Percentiles rank a stretch among this genome's conserved stretches.
These are phyloP conservation scores for Busarellus nigricollis DNA, from an alignment of 2,797 vertebrate genomes.

Conservation along the genomic window DNA sequence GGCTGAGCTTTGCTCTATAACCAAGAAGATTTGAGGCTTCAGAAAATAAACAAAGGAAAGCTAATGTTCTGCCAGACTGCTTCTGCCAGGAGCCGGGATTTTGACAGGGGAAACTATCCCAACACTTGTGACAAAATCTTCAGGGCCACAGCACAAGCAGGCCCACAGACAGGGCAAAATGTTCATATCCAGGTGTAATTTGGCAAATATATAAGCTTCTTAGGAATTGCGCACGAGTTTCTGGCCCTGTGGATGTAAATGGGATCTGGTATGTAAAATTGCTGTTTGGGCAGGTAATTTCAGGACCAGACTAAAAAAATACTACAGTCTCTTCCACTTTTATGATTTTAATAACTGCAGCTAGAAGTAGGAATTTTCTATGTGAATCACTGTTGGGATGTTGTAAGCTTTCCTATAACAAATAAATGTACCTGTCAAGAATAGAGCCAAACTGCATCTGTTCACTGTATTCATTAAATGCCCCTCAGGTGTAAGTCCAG, in stretches of 20 bases:
- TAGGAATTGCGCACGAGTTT: neutral
- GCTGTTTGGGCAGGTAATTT: neutral
- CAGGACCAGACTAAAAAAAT: neutral
- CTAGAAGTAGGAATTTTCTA: neutral
- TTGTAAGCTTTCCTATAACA: neutral
- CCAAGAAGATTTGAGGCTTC: neutral
- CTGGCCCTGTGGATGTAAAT: neutral
- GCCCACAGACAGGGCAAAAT: neutral
- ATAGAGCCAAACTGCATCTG: neutral
- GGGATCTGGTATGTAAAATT: neutral
- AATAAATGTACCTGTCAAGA: neutral
- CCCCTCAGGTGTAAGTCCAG: neutral
- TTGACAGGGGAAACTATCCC: neutral
- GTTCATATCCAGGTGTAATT: neutral
- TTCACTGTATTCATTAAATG: neutral
- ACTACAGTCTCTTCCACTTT: neutral
- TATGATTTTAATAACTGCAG: neutral
- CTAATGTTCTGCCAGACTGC: neutral
- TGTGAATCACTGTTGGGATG: neutral
- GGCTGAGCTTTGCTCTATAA: neutral
- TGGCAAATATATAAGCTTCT: neutral
- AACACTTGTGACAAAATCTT: neutral
- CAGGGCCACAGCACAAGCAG: neutral
- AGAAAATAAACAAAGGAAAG: conserved; percentile 19
- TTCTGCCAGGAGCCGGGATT: neutral